phyloP scores from a whole-genome alignment of 2,113 vertebrate species.

The Odocoileus virginianus region DNA sequence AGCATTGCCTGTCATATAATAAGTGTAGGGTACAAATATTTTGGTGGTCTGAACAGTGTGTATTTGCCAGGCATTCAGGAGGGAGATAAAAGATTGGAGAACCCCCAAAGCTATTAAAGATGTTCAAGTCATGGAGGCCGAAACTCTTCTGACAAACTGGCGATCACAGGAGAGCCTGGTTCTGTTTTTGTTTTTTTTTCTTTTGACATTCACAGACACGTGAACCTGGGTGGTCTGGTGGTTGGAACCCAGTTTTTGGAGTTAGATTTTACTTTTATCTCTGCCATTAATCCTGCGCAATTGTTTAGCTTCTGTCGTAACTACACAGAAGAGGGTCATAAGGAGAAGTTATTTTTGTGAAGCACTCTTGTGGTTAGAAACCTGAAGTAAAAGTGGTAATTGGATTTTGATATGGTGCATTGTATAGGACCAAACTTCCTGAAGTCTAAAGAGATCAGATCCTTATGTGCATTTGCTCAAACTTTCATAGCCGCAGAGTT shows the following conservation, averaged over 20 bases:
- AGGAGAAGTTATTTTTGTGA: conserved; percentile 58
- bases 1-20: neutral
- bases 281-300: conserved; percentile 40
- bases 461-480: conserved; percentile 15
- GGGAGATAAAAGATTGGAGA: neutral
- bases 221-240: conserved; percentile 50
- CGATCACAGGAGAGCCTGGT: neutral
- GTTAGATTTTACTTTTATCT: conserved; percentile 51
- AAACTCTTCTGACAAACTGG: neutral
- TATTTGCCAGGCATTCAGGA: neutral
- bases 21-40: neutral
- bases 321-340: neutral
- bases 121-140: neutral
- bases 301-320: conserved; percentile 42
- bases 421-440: conserved; percentile 56
- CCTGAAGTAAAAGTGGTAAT: conserved; percentile 57
- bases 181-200: neutral
- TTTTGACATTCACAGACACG: neutral
- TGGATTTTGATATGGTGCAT: conserved; percentile 63
- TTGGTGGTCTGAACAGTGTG: neutral
- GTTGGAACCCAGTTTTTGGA: neutral
- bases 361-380: conserved; percentile 46
- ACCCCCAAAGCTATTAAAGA: neutral
- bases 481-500: neutral
- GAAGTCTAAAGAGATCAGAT: conserved; percentile 22